Base-by-base conservation (phyloP, 2,113 vertebrate genomes). In the Tachuris rubrigastra region DNA sequence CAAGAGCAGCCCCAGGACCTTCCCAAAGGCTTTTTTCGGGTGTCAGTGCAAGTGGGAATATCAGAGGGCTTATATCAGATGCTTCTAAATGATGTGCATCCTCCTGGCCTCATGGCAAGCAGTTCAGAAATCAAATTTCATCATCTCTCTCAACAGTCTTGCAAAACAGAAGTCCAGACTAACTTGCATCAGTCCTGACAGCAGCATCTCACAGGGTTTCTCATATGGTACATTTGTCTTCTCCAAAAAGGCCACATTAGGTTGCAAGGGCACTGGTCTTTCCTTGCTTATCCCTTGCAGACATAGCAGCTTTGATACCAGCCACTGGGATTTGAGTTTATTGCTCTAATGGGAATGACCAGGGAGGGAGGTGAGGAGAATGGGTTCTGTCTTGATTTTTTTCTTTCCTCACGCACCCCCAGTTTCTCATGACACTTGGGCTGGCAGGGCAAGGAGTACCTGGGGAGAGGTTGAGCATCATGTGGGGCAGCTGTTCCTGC, bases 321-420 rank as follows among this genome's bases (percentile, higher is more conserved):
- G 50, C 67, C 55, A n/a, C 23, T 87, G 68, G 52, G 20, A 33
- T 79, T 30, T 31, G 59, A 22, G 5, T 41, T 89, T 20, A 4
- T 68, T 68, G 65, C 3, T 77, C 22, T 56, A 2, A 60, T 11
- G 24, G 63, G n/a, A 25, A 55, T 46, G 33, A 23, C 8, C 22
- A 19, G 28, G 53, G 10, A 69, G 49, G 17, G 30, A 23, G 41
- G 53, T 44, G n/a, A 55, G 14, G 24, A 73, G 4, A 28, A 39
- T 79, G 20, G 17, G 5, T 3, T 76, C 87, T 86, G 8, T 31
- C 6, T 88, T 53, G 10, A 49, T 55, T 65, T 58, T 12, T 62
- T 46, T 42, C 58, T 17, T 3, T 12, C 3, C 2, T 16, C 10
- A 1, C 0, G 4, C 1, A 52, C 8, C 5, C 8, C 13, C 6